Base-by-base conservation (phyloP, 2,797 vertebrate genomes). In the Podargus strigoides region DNA sequence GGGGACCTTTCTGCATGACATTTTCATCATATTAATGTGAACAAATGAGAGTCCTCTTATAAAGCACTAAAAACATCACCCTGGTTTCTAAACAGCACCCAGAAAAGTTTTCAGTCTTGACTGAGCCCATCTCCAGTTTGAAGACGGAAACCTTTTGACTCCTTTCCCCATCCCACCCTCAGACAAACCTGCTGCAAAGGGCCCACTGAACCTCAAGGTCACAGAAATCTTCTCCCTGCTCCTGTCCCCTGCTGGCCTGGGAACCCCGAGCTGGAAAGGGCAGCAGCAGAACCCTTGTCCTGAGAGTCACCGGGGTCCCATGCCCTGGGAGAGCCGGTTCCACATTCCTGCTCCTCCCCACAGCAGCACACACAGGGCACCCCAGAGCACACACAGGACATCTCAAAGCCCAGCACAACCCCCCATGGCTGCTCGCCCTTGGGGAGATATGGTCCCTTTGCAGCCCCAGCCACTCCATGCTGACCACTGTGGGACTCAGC, bases 291-390 rank as follows among this genome's bases (percentile, higher is more conserved):
- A 77, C 16, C 26, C n/a, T 53, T 86, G 18, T 17, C 37, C 24
- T 1, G 1, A 44, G n/a, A 23, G 11, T 3, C 11, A 23, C 22
- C 0, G 8, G 10, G 6, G 16, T 66, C 16, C 44, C 0, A 0
- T 46, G 39, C 24, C 19, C 32, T 67, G 44, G 42, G 41, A 81
- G 3, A 83, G 4, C 32, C 1, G 3, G 36, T 44, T 39, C 36
- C 50, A 50, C 36, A 17, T 55, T 68, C n/a, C 53, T 49, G 23
- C 15, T 78, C 27, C 77, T 64, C 50, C 62, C 41, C 41, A 44
- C 0, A 0, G 49, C 52, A 62, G 53, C 41, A 55, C 26, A 21
- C 20, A 30, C 28, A 58, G 24, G 4, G 12, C 62, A 80, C 16
- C 37, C 24, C 10, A 3, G 28, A 55, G 44, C 17, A 30, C 46